Conservation (phyloP, 2,113 vertebrate species). For the Myotis brandtii region DNA sequence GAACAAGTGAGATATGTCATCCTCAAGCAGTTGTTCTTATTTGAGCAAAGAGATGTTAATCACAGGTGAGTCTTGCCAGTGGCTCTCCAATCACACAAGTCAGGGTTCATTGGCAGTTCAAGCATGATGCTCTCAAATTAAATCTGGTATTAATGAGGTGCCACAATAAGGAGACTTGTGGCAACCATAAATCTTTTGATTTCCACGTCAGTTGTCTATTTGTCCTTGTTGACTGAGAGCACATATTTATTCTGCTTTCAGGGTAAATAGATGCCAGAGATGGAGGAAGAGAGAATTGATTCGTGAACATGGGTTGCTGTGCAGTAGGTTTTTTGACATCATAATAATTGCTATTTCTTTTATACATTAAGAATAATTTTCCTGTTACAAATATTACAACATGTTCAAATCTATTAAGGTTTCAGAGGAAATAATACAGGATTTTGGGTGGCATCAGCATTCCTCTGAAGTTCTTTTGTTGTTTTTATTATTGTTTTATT, state of each 20-base stretch:
- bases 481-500: not conserved
- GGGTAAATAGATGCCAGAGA: not conserved
- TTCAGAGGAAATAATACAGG: not conserved
- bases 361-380: conserved; percentile 42
- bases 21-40: conserved; percentile 11
- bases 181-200: conserved; percentile 67
- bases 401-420: conserved; percentile 1
- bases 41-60: conserved; percentile 74
- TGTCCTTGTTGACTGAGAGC: conserved; percentile 44
- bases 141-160: conserved; percentile 60
- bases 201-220: conserved; percentile 54
- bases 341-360: conserved; percentile 48
- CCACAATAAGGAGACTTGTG: conserved; percentile 50
- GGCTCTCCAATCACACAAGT: conserved; percentile 19
- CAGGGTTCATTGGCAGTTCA: conserved; percentile 44
- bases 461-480: not conserved
- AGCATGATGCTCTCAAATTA: conserved; percentile 53
- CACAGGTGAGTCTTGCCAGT: conserved; percentile 75
- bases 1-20: conserved; percentile 68
- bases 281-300: conserved; percentile 8
- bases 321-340: not conserved
- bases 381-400: not conserved
- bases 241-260: not conserved
- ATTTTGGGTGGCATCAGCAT: not conserved
- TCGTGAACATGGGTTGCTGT: not conserved